phyloP scores from a whole-genome alignment of 2,113 vertebrate genomes.

The Enhydra lutris region DNA sequence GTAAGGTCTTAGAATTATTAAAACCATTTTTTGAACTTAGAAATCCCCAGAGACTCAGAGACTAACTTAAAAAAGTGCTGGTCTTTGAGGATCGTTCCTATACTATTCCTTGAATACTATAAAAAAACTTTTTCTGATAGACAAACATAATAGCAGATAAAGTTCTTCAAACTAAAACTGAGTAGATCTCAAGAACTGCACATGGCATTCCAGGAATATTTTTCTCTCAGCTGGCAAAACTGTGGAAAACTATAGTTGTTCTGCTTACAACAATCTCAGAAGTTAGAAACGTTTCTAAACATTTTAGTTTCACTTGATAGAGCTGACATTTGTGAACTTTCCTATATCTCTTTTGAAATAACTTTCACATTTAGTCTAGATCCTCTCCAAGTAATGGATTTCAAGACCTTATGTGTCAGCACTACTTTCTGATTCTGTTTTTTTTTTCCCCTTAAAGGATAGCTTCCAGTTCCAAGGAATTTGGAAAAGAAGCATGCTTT shows the following conservation, averaged over 20 bases:
- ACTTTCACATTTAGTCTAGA: slow-evolving; percentile 15
- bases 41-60: neutral
- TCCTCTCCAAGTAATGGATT: neutral
- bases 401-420: neutral
- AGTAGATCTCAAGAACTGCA: neutral
- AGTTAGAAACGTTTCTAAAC: neutral
- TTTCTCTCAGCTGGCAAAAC: neutral
- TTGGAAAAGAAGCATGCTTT: neutral
- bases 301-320: neutral
- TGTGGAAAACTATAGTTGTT: neutral
- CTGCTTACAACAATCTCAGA: neutral
- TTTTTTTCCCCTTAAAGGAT: neutral
- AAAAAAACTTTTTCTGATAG: neutral
- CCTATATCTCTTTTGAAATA: neutral
- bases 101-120: neutral
- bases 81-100: neutral
- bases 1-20: neutral
- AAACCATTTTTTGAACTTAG: neutral
- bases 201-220: neutral
- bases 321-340: neutral
- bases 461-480: neutral
- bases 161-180: neutral
- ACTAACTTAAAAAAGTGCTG: neutral
- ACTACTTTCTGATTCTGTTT: neutral
- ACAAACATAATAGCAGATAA: neutral